phyloP scores from a whole-genome alignment of 2,113 vertebrate species.

The Scolopax mira region DNA sequence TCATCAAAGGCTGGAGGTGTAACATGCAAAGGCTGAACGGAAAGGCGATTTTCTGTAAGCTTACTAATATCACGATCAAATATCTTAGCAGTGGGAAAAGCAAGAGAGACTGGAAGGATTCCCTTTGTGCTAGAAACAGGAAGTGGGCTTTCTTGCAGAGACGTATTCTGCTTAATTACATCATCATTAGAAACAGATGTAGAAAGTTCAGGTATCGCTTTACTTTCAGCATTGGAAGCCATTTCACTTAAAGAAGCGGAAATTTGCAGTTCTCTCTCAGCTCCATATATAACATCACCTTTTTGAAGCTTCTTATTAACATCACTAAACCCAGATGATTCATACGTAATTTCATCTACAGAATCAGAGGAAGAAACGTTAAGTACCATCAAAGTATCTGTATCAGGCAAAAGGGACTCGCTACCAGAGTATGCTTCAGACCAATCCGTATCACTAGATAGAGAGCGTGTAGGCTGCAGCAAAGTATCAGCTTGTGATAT shows the following conservation, averaged over 20 bases:
- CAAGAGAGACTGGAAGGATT: conserved; percentile 66
- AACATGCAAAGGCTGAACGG: conserved; percentile 66
- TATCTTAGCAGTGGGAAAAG: conserved; percentile 67
- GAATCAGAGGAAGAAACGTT: conserved; percentile 70
- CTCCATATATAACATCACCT: conserved; percentile 59
- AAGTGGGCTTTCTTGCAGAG: conserved; percentile 63
- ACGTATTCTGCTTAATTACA: conserved; percentile 52
- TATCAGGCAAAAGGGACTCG: conserved; percentile 76
- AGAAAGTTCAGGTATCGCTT: conserved; percentile 57
- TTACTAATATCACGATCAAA: conserved; percentile 69
- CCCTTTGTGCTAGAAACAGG: conserved; percentile 72
- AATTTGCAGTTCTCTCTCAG: conserved; percentile 72
- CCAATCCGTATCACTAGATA: conserved; percentile 77
- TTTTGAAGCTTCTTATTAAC: conserved; percentile 60
- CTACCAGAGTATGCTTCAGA: conserved; percentile 76
- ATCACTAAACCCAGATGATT: conserved; percentile 72
- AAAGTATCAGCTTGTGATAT: conserved; percentile 61
- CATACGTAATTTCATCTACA: conserved; percentile 69
- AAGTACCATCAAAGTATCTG: conserved; percentile 65
- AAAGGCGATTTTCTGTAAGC: conserved; percentile 70
- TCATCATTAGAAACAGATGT: conserved; percentile 51
- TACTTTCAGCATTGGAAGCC: conserved; percentile 67
- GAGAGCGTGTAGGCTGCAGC: conserved; percentile 77
- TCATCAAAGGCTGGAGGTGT: conserved; percentile 71
- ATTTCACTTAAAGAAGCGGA: conserved; percentile 70